A percentile compares a stretch with the other conserved stretches of the same genome.
These are phyloP conservation scores for Epicampocera succincta DNA, from an alignment of 2,888 invertebrate species.

Conservation along the genomic window DNA sequence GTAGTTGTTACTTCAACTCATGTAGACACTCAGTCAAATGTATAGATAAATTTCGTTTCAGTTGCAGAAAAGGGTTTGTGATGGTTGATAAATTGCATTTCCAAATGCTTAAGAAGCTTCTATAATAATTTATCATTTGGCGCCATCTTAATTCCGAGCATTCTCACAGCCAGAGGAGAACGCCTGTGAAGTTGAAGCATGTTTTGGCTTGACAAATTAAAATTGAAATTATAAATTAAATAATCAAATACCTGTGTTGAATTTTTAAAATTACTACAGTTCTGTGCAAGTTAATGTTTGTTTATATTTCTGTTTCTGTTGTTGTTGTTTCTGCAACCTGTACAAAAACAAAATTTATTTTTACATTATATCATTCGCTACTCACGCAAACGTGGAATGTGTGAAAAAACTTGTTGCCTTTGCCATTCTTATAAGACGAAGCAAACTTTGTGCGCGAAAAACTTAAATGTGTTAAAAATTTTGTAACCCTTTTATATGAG, in stretches of 20 bases:
- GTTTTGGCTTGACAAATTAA: constrained; percentile 65
- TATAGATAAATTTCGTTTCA: constrained; percentile 21
- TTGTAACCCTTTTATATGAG: not conserved
- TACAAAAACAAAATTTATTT: constrained; percentile 46
- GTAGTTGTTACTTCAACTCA: not conserved
- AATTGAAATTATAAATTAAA: constrained; percentile 66
- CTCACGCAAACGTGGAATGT: constrained; percentile 63
- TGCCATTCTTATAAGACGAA: constrained; percentile 36
- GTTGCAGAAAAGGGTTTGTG: constrained; percentile 31
- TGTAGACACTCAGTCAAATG: not conserved
- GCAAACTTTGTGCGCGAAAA: constrained; percentile 15
- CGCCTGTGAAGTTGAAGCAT: constrained; percentile 30
- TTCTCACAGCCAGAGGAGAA: constrained; percentile 23
- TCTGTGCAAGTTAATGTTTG: constrained; percentile 25
- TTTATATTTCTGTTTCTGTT: constrained; percentile 25
- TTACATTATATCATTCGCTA: constrained; percentile 54
- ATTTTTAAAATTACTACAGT: constrained; percentile 57
- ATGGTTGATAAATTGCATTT: constrained; percentile 43
- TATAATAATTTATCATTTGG: constrained; percentile 68
- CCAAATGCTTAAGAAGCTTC: constrained; percentile 41
- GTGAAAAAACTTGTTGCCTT: constrained; percentile 59
- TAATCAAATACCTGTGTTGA: constrained; percentile 64
- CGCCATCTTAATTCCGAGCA: constrained; percentile 61
- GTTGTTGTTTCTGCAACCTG: constrained; percentile 27
- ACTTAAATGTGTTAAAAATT: not conserved